Evolutionary conservation across 2,888 invertebrate genomes (phyloP).

Genomic region (Harpagoxenus sublaevis): DNA sequence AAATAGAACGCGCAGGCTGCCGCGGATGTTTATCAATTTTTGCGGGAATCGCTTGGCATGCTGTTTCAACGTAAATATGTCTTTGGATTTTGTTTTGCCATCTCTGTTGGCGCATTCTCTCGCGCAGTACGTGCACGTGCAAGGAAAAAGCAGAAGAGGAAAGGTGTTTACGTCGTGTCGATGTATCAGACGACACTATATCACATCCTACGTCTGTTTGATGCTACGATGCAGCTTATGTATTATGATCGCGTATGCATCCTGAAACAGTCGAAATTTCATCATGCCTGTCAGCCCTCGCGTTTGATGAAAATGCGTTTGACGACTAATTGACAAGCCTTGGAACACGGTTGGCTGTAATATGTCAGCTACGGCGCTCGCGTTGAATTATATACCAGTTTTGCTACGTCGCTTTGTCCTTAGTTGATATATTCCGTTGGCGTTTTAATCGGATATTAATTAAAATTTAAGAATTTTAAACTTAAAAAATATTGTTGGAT

Average conservation of each 20-base stretch:
- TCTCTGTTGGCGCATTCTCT: neutral
- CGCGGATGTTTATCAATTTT: conserved; percentile 51
- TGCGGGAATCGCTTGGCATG: conserved; percentile 35
- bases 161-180: conserved; percentile 3
- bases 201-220: conserved; percentile 15
- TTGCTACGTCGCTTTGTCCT: neutral
- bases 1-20: neutral
- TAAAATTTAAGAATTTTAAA: conserved; percentile 4
- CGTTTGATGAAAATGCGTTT: conserved; percentile 49
- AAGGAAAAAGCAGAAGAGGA: neutral
- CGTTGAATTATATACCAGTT: conserved; percentile 20
- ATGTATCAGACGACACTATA: conserved; percentile 33
- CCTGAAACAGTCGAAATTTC: conserved; percentile 27
- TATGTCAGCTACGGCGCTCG: conserved; percentile 16
- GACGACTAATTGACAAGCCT: conserved; percentile 53
- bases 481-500: neutral
- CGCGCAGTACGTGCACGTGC: neutral
- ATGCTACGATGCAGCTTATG: conserved; percentile 21
- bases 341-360: conserved; percentile 32
- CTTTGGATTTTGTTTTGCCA: conserved; percentile 26
- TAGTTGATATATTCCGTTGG: neutral
- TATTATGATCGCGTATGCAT: conserved; percentile 38
- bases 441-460: neutral
- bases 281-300: conserved; percentile 28
- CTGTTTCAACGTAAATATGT: conserved; percentile 20